A percentile compares a stretch with the other conserved stretches of the same genome.
phyloP scores from a whole-genome alignment of 2,797 vertebrate species.

The Perodicticus potto region DNA sequence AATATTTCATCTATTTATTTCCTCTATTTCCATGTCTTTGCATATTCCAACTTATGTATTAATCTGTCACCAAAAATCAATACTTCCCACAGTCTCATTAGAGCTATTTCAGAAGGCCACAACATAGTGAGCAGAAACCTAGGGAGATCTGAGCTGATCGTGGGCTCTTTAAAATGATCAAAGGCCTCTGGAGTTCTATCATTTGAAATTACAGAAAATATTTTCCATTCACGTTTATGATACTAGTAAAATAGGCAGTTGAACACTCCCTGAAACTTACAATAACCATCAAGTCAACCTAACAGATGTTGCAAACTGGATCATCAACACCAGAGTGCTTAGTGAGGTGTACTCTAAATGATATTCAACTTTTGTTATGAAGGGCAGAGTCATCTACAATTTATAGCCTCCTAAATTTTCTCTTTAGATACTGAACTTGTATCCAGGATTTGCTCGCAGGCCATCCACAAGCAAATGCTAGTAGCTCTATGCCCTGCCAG shows the following conservation, averaged over 20 bases:
- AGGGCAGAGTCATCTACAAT: constrained; percentile 38
- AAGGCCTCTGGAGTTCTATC: constrained; percentile 44
- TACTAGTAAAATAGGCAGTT: constrained; percentile 56
- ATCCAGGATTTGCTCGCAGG: neutral
- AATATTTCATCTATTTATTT: constrained; percentile 58
- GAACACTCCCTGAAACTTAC: constrained; percentile 31
- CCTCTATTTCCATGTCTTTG: constrained; percentile 44
- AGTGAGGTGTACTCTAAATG: constrained; percentile 27
- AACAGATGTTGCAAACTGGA: constrained; percentile 48
- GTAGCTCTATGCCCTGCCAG: neutral
- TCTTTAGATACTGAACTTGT: constrained; percentile 5
- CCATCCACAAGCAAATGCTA: neutral
- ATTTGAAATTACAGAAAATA: constrained; percentile 66
- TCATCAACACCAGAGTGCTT: neutral
- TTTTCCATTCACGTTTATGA: constrained; percentile 62
- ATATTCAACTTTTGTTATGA: constrained; percentile 11
- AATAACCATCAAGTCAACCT: constrained; percentile 38
- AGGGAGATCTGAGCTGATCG: constrained; percentile 26
- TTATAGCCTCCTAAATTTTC: neutral
- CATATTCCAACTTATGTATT: constrained; percentile 63
- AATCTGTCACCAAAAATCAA: constrained; percentile 62
- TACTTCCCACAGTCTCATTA: constrained; percentile 62
- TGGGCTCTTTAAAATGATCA: constrained; percentile 63
- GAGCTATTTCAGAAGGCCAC: constrained; percentile 44
- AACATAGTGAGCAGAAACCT: constrained; percentile 53